phyloP scores from a whole-genome alignment of 2,797 vertebrate genomes.

The Oreonectes daqikongensis region DNA sequence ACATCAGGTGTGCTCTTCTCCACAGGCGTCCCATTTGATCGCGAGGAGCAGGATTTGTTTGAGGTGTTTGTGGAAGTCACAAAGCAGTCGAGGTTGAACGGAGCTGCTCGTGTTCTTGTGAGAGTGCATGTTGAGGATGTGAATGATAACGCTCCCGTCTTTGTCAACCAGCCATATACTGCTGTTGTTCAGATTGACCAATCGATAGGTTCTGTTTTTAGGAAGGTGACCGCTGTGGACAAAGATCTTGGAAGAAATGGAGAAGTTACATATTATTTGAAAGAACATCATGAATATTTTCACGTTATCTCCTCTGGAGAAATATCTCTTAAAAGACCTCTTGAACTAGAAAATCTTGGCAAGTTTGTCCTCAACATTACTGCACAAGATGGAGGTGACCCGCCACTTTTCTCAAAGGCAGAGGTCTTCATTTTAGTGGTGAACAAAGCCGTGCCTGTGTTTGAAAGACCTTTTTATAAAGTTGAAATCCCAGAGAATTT shows the following conservation, averaged over 20 bases:
- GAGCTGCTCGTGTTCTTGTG: slow-evolving; percentile 77
- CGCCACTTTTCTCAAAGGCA: slow-evolving; percentile 77
- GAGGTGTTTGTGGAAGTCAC: slow-evolving; percentile 82
- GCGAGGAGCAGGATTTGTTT: slow-evolving; percentile 79
- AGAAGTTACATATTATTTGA: slow-evolving; percentile 78
- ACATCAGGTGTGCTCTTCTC: slow-evolving; percentile 85
- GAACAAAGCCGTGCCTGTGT: slow-evolving; percentile 84
- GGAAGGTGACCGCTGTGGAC: slow-evolving; percentile 78
- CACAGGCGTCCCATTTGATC: slow-evolving; percentile 82
- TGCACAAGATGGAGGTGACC: slow-evolving; percentile 80
- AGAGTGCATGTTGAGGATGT: slow-evolving; percentile 80
- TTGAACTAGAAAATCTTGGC: slow-evolving; percentile 77
- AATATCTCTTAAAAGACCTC: slow-evolving; percentile 78
- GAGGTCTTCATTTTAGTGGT: slow-evolving; percentile 79
- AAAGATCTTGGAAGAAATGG: slow-evolving; percentile 79
- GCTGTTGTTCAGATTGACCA: slow-evolving; percentile 78
- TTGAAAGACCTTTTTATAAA: slow-evolving; percentile 85
- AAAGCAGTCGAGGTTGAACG: slow-evolving; percentile 71
- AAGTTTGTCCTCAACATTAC: slow-evolving; percentile 79
- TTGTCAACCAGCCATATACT: slow-evolving; percentile 83
- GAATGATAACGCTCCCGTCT: slow-evolving; percentile 82
- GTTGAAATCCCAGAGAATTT: slow-evolving; percentile 82
- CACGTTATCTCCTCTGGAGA: slow-evolving; percentile 78
- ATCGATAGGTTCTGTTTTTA: slow-evolving; percentile 74
- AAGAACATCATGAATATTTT: slow-evolving; percentile 79